Conservation (phyloP, 2,888 invertebrate genomes). For the Halictus quadricinctus region DNA sequence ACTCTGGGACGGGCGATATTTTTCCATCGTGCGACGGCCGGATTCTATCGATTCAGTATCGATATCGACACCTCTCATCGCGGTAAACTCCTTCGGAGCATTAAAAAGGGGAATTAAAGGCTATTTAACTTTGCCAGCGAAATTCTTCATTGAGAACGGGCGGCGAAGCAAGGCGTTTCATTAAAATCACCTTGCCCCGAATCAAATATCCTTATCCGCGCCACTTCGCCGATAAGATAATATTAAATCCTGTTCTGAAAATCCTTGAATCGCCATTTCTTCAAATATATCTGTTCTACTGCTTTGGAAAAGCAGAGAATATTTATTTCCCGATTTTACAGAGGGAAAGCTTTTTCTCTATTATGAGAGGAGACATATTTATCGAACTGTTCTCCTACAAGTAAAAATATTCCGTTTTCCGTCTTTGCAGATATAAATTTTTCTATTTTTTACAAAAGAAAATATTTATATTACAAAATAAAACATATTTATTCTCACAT, state of each 20-base stretch:
- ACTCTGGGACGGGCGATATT: not conserved
- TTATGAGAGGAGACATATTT: not conserved
- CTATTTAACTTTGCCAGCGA: not conserved
- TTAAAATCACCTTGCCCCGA: not conserved
- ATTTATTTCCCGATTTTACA: not conserved
- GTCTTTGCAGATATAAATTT: too few species aligned
- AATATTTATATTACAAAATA: too few species aligned
- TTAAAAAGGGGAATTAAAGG: constrained; percentile 6
- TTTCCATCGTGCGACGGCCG: not conserved
- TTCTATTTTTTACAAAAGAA: too few species aligned
- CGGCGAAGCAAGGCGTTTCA: not conserved
- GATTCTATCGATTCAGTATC: not conserved
- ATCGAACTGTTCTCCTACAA: not conserved
- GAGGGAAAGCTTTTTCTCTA: not conserved
- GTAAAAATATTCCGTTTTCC: not conserved
- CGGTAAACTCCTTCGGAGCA: not conserved
- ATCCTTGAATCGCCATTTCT: not conserved
- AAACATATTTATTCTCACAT: not conserved
- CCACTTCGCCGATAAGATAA: not conserved
- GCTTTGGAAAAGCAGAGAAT: not conserved
- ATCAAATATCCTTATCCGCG: not conserved
- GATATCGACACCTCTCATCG: constrained; percentile 6
- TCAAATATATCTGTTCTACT: not conserved
- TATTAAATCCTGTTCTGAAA: not conserved
- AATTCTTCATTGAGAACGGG: constrained; percentile 1